Evolutionary conservation across 1,140 invertebrate species (phyloP), one percentile per base, ranked within the genome.

Genomic region (Lepidurus packardi): DNA sequence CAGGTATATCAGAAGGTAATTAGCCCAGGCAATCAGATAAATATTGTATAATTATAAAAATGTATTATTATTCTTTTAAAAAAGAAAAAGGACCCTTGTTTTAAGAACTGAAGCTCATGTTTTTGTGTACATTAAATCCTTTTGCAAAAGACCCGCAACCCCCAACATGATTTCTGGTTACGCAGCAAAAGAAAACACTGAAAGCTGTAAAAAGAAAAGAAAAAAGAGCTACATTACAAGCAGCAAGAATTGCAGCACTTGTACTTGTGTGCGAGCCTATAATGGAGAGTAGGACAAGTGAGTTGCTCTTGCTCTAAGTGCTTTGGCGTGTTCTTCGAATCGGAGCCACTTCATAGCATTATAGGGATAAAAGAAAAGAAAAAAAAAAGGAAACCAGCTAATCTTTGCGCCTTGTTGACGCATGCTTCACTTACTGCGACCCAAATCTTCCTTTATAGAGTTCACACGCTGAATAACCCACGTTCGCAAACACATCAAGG

Each of bases 241-340:
- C 7, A 13, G 16, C 21, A 65, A 65, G 53, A 65, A 65, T 65
- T 65, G 53, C 53, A n/a, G 53, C 53, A 65, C 53, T 65, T 65
- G 53, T 65, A 65, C 16, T 65, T 65, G 53, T 65, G 34, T 34
- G 53, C 13, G 53, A 65, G 53, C 53, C 53, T 65, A 65, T 65
- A 65, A 65, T 65, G 53, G 53, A 65, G 53, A 65, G 53, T 21
- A 16, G 53, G 53, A 65, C 53, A 65, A 65, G 53, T 65, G 53
- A n/a, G 53, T 65, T 65, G 53, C n/a, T 65, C 53, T 65, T 65
- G 53, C 53, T 65, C 53, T 65, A 65, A 65, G 53, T 65, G 53
- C 53, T 65, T 65, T 65, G 53, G 53, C 53, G 53, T 65, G 53
- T 65, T 65, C 53, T 65, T 65, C 53, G 16, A 65, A 65, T 65